These are phyloP conservation scores for Alectoris magna DNA, from an alignment of 2,797 vertebrate species.

Conservation along the genomic window DNA sequence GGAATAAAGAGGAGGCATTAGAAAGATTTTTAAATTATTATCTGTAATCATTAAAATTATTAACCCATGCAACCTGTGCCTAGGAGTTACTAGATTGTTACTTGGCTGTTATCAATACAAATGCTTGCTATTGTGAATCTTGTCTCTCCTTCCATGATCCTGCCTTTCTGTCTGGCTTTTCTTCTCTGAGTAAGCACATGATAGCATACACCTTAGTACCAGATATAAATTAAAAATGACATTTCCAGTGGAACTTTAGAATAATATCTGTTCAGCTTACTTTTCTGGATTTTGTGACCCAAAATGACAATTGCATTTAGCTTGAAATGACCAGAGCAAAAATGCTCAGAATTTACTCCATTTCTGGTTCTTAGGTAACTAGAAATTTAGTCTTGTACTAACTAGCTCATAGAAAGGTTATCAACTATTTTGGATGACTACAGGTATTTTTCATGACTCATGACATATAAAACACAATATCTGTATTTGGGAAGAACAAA, in stretches of 20 bases:
- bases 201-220: accelerated
- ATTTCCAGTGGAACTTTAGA: neutral
- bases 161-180: neutral
- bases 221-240: neutral
- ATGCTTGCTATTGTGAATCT: neutral
- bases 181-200: neutral
- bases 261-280: neutral
- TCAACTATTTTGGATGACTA: neutral
- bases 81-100: neutral
- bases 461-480: neutral
- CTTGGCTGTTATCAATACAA: neutral
- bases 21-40: neutral
- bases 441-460: neutral
- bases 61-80: neutral
- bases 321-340: neutral
- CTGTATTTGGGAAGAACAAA: neutral
- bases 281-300: neutral
- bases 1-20: neutral
- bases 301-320: neutral
- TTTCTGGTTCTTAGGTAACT: neutral
- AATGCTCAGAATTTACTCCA: neutral
- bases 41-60: neutral
- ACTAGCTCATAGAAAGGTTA: neutral
- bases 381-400: neutral
- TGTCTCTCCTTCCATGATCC: neutral